Evolutionary conservation across 2,113 vertebrate genomes (phyloP).

Genomic region (Rhombomys opimus): DNA sequence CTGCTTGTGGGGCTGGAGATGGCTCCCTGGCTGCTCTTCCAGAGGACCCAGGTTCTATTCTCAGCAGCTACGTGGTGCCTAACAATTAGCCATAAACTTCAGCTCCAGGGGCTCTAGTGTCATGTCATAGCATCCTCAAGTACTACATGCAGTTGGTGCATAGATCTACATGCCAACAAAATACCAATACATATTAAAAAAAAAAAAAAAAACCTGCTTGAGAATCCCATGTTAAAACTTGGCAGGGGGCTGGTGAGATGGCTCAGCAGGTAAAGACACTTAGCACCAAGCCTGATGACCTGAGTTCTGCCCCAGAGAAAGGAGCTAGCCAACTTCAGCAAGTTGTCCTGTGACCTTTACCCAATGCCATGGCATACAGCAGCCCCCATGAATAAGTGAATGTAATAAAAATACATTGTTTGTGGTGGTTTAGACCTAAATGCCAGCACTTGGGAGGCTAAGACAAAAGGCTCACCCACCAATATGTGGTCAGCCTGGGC

Average conservation of each 20-base stretch:
- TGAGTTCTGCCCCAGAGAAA: neutral
- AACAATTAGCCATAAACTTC: neutral
- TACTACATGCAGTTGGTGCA: neutral
- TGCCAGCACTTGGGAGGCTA: too few species aligned
- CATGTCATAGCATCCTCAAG: neutral
- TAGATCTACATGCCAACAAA: neutral
- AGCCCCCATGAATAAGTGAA: neutral
- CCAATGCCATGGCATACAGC: neutral
- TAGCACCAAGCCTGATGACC: neutral
- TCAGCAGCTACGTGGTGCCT: neutral
- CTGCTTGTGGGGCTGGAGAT: neutral
- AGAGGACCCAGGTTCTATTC: neutral
- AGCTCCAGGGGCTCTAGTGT: neutral
- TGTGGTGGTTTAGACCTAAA: neutral
- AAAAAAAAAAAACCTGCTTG: neutral
- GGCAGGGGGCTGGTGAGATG: neutral
- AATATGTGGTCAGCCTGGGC: neutral
- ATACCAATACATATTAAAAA: neutral
- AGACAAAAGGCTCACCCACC: neutral
- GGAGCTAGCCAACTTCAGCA: neutral
- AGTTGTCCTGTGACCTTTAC: neutral
- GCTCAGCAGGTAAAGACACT: neutral
- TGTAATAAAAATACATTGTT: neutral
- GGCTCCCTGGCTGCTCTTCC: neutral
- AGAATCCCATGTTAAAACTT: neutral